Percentiles rank a stretch among this genome's conserved stretches.
Evolutionary conservation across 1,140 invertebrate species (phyloP).

Genomic region (Bradynema listronoti): DNA sequence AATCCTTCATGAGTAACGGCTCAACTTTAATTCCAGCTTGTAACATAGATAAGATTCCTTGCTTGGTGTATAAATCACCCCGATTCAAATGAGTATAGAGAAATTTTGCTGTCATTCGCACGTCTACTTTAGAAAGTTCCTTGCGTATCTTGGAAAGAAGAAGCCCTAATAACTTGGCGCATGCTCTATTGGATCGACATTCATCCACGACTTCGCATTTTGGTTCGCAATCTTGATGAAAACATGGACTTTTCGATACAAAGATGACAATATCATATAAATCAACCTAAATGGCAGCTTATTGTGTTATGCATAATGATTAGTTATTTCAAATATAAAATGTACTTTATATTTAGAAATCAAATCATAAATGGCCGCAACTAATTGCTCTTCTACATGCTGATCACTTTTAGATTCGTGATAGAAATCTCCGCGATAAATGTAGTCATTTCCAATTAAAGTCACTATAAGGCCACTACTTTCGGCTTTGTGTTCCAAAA

Average conservation of each 20-base stretch:
- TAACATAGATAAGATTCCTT: slow-evolving; percentile 57
- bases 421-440: slow-evolving; percentile 57
- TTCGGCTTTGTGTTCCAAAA: slow-evolving; percentile 56
- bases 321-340: too few relatives aligned
- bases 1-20: slow-evolving; percentile 54
- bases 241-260: slow-evolving; percentile 55
- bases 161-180: slow-evolving; percentile 53
- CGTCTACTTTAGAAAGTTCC: slow-evolving; percentile 57
- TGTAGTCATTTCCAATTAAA: slow-evolving; percentile 57
- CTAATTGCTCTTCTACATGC: slow-evolving; percentile 56
- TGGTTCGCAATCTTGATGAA: slow-evolving; percentile 57
- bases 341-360: slow-evolving; percentile 56
- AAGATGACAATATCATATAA: slow-evolving; percentile 58
- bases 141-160: slow-evolving; percentile 55
- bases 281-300: slow-evolving; percentile 57
- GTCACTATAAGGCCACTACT: slow-evolving; percentile 58
- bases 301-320: too few relatives aligned
- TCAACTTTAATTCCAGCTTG: slow-evolving; percentile 56
- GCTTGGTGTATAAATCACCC: slow-evolving; percentile 57
- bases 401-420: slow-evolving; percentile 56
- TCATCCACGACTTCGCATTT: slow-evolving; percentile 58
- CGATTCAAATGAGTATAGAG: slow-evolving; percentile 55
- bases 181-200: slow-evolving; percentile 57
- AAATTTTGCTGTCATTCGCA: slow-evolving; percentile 18
- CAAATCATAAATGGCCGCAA: slow-evolving; percentile 57